Conservation (phyloP, 2,888 invertebrate species). For the Thecophora atra region DNA sequence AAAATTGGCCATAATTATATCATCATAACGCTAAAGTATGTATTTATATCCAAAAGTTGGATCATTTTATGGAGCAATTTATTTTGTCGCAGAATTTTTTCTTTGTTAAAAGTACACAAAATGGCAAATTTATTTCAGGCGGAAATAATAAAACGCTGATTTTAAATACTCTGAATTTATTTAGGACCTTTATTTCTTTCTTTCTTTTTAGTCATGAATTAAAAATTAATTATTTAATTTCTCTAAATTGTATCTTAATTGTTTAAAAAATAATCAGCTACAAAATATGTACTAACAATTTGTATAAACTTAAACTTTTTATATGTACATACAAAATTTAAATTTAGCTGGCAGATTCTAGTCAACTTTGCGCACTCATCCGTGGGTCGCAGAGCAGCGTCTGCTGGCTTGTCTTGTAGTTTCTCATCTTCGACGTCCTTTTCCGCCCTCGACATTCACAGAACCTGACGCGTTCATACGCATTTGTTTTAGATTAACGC, state of each 20-base stretch:
- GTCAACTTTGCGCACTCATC: slow-evolving; percentile 9
- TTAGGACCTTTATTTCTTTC: slow-evolving; percentile 6
- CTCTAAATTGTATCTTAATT: neutral
- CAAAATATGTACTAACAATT: slow-evolving; percentile 18
- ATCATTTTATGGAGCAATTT: too few species aligned
- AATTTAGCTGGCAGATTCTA: slow-evolving; percentile 26
- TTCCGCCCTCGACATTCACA: slow-evolving; percentile 35
- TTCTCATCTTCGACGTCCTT: slow-evolving; percentile 54
- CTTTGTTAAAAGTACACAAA: too few species aligned
- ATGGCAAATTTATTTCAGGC: slow-evolving; percentile 25
- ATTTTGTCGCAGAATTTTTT: too few species aligned
- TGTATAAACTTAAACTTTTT: slow-evolving; percentile 1
- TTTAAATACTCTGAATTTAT: slow-evolving; percentile 35
- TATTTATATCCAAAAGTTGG: too few species aligned
- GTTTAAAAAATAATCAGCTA: slow-evolving; percentile 14
- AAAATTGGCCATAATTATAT: too few species aligned
- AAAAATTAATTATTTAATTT: neutral
- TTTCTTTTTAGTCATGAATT: neutral
- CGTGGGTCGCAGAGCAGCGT: neutral
- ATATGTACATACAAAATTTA: neutral
- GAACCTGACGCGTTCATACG: slow-evolving; percentile 47
- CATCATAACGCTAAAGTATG: too few species aligned
- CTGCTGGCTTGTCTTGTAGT: neutral
- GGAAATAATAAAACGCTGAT: slow-evolving; percentile 33
- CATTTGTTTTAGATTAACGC: slow-evolving; percentile 58